A percentile compares a stretch with the other conserved stretches of the same genome.
These are phyloP conservation scores for Borostomias antarcticus DNA, from an alignment of 2,797 vertebrate genomes.

Conservation along the genomic window DNA sequence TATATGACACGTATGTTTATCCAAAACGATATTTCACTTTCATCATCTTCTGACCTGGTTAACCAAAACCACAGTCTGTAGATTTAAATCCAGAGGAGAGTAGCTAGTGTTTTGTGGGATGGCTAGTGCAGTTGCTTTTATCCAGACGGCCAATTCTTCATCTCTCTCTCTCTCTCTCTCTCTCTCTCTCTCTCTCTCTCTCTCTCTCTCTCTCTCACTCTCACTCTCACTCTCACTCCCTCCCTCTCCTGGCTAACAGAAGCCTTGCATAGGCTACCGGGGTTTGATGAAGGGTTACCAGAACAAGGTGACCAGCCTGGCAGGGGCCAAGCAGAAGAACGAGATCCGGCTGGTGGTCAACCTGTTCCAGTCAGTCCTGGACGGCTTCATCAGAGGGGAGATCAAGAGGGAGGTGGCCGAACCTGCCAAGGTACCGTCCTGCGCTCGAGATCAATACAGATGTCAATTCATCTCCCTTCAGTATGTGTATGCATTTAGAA, in stretches of 20 bases:
- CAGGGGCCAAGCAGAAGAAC: constrained; percentile 70
- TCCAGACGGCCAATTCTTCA: background rate
- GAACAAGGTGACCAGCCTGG: constrained; percentile 82
- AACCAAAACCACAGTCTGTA: too few species aligned
- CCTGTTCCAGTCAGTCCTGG: constrained; percentile 93
- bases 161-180: too few species aligned
- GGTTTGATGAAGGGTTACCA: constrained; percentile 91
- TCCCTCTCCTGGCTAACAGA: constrained; percentile 58
- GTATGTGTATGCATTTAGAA: too few species aligned
- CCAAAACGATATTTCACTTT: too few species aligned
- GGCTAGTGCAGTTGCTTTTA: background rate
- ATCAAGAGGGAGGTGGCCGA: constrained; percentile 80
- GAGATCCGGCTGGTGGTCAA: constrained; percentile 92
- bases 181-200: too few species aligned
- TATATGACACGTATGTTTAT: too few species aligned
- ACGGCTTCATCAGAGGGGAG: constrained; percentile 88
- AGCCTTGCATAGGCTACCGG: constrained; percentile 84
- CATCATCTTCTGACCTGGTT: too few species aligned
- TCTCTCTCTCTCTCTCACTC: too few species aligned
- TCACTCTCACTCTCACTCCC: too few species aligned
- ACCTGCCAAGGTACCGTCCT: constrained; percentile 7
- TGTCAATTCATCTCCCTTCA: too few species aligned
- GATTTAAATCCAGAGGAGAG: background rate
- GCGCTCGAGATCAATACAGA: background rate
- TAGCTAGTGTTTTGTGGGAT: background rate